Percentiles rank a stretch among this genome's conserved stretches.
These are phyloP conservation scores for Ennomos quercinarius DNA, from an alignment of 2,888 invertebrate genomes.

Conservation along the genomic window DNA sequence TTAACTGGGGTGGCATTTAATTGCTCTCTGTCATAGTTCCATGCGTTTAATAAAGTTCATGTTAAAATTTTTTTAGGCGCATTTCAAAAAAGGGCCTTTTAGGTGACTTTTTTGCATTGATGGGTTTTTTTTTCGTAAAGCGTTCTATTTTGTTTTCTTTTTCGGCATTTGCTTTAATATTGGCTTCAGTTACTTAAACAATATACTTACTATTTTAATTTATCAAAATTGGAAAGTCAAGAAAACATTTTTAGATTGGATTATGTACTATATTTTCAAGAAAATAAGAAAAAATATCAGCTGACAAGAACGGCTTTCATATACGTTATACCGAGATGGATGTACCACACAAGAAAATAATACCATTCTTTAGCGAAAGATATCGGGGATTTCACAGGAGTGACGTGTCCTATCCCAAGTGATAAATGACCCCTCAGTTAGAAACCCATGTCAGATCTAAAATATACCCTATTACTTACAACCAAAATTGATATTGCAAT, in stretches of 20 bases:
- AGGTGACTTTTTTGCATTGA: too few species aligned
- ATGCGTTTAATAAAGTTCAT: too few species aligned
- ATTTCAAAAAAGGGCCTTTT: too few species aligned
- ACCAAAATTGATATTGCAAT: slow-evolving; percentile 24
- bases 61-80: too few species aligned
- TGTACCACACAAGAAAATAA: slow-evolving; percentile 42
- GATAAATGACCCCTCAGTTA: slow-evolving; percentile 60
- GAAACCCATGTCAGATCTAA: slow-evolving; percentile 22
- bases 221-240: too few species aligned
- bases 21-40: background rate
- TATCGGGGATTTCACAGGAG: slow-evolving; percentile 51
- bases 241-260: too few species aligned
- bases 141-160: too few species aligned
- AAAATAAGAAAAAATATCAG: slow-evolving; percentile 6
- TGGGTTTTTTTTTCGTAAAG: too few species aligned
- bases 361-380: slow-evolving; percentile 58
- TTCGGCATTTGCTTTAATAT: too few species aligned
- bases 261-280: background rate
- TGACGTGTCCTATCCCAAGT: slow-evolving; percentile 65
- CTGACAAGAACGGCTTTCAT: background rate
- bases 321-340: slow-evolving; percentile 5
- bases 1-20: background rate
- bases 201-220: too few species aligned
- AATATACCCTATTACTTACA: slow-evolving; percentile 35
- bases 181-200: too few species aligned